Evolutionary conservation across 2,113 vertebrate genomes (phyloP).

Genomic region (Peromyscus californicus): DNA sequence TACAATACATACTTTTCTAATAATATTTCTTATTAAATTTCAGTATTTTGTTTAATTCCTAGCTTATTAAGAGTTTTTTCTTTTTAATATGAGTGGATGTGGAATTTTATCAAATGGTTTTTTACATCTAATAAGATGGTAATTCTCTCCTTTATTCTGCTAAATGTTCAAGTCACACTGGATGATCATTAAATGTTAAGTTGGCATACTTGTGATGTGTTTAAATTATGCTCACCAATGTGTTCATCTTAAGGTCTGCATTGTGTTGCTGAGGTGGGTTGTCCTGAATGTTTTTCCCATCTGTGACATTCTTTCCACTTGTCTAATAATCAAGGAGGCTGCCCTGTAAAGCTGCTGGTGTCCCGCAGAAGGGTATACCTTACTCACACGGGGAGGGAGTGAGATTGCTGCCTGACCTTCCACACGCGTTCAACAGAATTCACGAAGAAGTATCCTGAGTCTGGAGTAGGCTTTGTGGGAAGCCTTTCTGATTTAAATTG

Average conservation of each 20-base stretch:
- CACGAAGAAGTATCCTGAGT: background rate
- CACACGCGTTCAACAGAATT: background rate
- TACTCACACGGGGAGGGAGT: background rate
- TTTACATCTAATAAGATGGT: background rate
- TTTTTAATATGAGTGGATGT: background rate
- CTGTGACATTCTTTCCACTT: background rate
- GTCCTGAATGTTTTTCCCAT: background rate
- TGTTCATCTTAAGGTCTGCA: background rate
- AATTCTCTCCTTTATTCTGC: background rate
- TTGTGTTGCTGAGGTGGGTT: background rate
- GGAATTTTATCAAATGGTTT: background rate
- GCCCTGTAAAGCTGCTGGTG: no score
- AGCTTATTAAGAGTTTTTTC: background rate
- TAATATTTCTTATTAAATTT: background rate
- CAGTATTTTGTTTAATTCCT: background rate
- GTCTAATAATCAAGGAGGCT: background rate
- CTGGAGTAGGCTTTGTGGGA: background rate
- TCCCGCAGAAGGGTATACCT: background rate
- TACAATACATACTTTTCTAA: background rate
- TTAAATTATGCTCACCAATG: background rate
- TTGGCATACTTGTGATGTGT: background rate
- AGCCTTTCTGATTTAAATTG: background rate
- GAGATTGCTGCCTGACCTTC: background rate
- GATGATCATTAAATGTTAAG: background rate
- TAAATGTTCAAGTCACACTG: background rate